phyloP scores from a whole-genome alignment of 92 coral and sea anemone species.

The Parazoanthus darwini region DNA sequence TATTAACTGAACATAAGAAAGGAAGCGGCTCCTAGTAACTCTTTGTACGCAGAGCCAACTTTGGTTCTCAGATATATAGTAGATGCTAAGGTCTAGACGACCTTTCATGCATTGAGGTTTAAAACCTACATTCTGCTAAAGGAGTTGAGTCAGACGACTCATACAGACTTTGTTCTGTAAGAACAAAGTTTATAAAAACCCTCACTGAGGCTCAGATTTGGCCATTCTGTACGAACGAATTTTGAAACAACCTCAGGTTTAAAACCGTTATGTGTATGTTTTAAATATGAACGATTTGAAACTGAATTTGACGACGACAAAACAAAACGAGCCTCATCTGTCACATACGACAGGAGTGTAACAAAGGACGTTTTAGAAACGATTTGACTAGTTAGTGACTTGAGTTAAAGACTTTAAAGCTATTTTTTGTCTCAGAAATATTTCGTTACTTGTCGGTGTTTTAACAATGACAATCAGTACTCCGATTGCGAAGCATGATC shows the following conservation, averaged over 20 bases:
- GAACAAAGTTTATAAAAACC: not conserved
- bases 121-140: not conserved
- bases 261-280: too few species aligned
- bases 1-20: too few species aligned
- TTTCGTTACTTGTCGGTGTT: not conserved
- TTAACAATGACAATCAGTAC: not conserved
- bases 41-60: constrained; percentile 24
- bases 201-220: too few species aligned
- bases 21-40: not conserved
- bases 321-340: not conserved
- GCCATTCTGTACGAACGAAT: too few species aligned
- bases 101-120: not conserved
- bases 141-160: not conserved
- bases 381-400: not conserved
- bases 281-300: not conserved
- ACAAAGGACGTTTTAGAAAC: too few species aligned
- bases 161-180: not conserved
- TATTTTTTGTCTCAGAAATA: not conserved
- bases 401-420: not conserved
- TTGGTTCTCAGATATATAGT: constrained; percentile 3
- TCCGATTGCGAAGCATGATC: not conserved
- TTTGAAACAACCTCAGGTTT: too few species aligned
- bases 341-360: not conserved
- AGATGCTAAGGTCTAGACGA: not conserved
- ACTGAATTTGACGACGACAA: too few species aligned